A percentile compares a stretch with the other conserved stretches of the same genome.
These are phyloP conservation scores for Calliphora vomitoria DNA, from an alignment of 2,888 invertebrate genomes.

Conservation along the genomic window DNA sequence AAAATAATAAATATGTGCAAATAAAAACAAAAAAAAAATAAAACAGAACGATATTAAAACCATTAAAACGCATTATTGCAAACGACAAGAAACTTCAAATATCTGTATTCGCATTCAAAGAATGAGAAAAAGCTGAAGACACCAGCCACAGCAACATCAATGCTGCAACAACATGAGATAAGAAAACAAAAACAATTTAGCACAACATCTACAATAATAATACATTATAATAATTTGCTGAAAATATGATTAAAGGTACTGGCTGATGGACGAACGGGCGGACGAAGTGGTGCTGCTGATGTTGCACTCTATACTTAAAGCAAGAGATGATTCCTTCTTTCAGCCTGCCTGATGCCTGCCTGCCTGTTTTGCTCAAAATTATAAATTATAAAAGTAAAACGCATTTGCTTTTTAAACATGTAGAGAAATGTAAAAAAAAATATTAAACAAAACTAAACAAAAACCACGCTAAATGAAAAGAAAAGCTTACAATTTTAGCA, in stretches of 20 bases:
- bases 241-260: slow-evolving; percentile 82
- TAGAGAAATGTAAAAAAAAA: slow-evolving; percentile 16
- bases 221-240: slow-evolving; percentile 84
- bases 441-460: slow-evolving; percentile 14
- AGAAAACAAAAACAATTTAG: slow-evolving; percentile 65
- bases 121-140: slow-evolving; percentile 4
- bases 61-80: slow-evolving; percentile 62
- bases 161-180: slow-evolving; percentile 14
- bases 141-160: slow-evolving; percentile 22
- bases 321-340: slow-evolving; percentile 10
- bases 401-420: slow-evolving; percentile 33
- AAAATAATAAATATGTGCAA: slow-evolving; percentile 43
- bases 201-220: slow-evolving; percentile 79
- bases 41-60: slow-evolving; percentile 52
- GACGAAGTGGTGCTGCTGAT: neutral
- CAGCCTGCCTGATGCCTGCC: neutral
- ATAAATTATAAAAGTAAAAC: slow-evolving; percentile 43
- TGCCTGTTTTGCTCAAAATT: slow-evolving; percentile 28
- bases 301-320: slow-evolving; percentile 37
- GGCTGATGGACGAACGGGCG: slow-evolving; percentile 35
- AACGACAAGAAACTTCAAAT: slow-evolving; percentile 62
- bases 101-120: slow-evolving; percentile 19
- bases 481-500: slow-evolving; percentile 31
- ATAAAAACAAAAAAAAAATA: slow-evolving; percentile 23
- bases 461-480: slow-evolving; percentile 18